Evolutionary conservation across 2,888 invertebrate species (phyloP).

Genomic region (Synergus umbraculus): DNA sequence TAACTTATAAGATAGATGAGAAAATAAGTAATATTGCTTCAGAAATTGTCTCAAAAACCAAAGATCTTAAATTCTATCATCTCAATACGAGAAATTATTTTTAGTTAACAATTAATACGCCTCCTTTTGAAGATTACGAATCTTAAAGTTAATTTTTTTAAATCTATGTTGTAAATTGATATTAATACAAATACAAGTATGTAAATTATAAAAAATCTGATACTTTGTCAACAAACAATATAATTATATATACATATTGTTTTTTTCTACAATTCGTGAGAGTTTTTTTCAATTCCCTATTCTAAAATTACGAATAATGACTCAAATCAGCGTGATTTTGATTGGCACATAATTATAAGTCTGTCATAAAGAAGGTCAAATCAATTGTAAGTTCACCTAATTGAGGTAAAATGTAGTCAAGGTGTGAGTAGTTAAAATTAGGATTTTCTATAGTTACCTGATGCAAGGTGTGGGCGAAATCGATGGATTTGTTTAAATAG

Average conservation of each 20-base stretch:
- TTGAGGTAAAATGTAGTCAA: constrained; percentile 4
- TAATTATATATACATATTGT: background rate
- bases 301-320: background rate
- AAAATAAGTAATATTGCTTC: background rate
- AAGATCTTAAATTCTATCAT: background rate
- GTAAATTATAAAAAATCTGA: background rate
- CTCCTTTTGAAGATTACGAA: background rate
- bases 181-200: background rate
- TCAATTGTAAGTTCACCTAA: constrained; percentile 13
- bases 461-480: constrained; percentile 16
- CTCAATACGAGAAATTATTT: background rate
- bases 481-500: constrained; percentile 24
- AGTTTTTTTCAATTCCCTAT: background rate
- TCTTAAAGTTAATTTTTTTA: background rate
- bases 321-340: constrained; percentile 17
- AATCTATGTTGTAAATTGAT: background rate
- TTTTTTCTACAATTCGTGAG: background rate
- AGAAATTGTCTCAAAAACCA: background rate
- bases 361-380: constrained; percentile 22
- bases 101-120: background rate
- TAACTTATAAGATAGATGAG: background rate
- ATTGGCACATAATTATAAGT: constrained; percentile 25
- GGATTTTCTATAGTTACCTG: constrained; percentile 14
- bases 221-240: background rate
- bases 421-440: constrained; percentile 18